Conservation (phyloP, 1,140 invertebrate species). For the Orussus abietinus region DNA sequence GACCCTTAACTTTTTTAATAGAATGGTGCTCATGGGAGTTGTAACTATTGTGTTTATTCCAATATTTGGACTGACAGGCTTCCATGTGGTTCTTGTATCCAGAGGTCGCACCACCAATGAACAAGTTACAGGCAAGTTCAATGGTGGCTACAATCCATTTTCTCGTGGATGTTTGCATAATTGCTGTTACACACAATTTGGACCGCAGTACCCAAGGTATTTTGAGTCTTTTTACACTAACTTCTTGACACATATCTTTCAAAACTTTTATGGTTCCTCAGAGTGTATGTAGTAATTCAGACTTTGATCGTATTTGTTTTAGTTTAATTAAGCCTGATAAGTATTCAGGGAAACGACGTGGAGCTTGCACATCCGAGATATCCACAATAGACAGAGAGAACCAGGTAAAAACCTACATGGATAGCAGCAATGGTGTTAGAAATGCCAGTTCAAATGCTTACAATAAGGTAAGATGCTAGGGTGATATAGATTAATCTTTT, state of each 20-base stretch:
- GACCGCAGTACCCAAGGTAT: conserved; percentile 94
- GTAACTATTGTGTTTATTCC: conserved; percentile 91
- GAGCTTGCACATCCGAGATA: conserved; percentile 50
- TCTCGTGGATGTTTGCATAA: conserved; percentile 90
- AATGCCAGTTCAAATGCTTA: conserved; percentile 82
- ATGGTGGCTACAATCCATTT: conserved; percentile 95
- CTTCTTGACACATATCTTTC: conserved; percentile 2
- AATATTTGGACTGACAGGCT: conserved; percentile 94
- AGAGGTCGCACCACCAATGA: conserved; percentile 99
- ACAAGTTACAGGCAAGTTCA: conserved; percentile 98
- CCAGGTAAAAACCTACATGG: conserved; percentile 95
- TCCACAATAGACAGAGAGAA: conserved; percentile 59
- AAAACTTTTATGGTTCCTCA: background rate
- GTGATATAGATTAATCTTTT: conserved; percentile 19
- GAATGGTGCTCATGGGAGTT: conserved; percentile 88
- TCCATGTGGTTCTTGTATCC: conserved; percentile 95
- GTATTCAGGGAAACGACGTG: conserved; percentile 50
- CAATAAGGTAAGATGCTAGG: conserved; percentile 77
- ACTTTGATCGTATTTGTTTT: conserved; percentile 14
- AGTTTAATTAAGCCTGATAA: conserved; percentile 53
- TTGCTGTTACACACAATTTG: conserved; percentile 92
- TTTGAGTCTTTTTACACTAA: conserved; percentile 6
- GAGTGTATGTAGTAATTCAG: background rate
- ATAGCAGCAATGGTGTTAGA: conserved; percentile 86
- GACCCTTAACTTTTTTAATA: conserved; percentile 57